These are phyloP conservation scores for Dascillus cervinus DNA, from an alignment of 2,888 invertebrate species.

Conservation along the genomic window DNA sequence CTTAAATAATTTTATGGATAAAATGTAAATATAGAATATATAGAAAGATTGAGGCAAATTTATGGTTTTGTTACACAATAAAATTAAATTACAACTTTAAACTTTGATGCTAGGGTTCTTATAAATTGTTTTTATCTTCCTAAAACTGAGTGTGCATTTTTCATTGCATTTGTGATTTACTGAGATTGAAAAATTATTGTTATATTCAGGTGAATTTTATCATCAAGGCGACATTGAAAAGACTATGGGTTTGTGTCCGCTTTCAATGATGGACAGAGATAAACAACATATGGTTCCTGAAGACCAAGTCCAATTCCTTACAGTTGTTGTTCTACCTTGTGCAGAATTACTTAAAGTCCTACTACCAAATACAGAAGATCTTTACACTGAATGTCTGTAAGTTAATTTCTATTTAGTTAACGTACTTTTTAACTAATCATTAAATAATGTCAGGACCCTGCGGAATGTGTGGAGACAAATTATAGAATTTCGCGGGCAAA, in stretches of 20 bases:
- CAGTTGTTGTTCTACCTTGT: constrained; percentile 53
- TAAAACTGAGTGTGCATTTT: neutral
- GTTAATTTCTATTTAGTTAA: constrained; percentile 9
- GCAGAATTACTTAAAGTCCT: constrained; percentile 46
- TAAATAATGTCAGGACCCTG: constrained; percentile 39
- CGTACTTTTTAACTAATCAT: constrained; percentile 11
- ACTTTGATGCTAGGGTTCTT: neutral
- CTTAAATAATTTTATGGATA: too few species aligned
- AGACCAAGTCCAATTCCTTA: constrained; percentile 56
- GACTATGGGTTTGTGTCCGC: constrained; percentile 49
- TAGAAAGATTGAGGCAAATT: too few species aligned
- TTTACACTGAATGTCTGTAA: constrained; percentile 48
- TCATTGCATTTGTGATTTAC: too few species aligned
- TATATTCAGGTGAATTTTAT: constrained; percentile 34
- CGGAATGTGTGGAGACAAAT: constrained; percentile 53
- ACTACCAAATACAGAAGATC: constrained; percentile 47
- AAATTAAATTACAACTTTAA: too few species aligned
- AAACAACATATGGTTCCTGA: constrained; percentile 51
- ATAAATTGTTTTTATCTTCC: neutral
- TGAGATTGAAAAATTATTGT: too few species aligned
- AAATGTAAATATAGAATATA: too few species aligned
- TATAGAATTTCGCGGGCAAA: constrained; percentile 48
- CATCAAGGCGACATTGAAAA: constrained; percentile 54
- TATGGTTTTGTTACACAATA: too few species aligned
- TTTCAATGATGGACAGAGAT: constrained; percentile 57